These are phyloP conservation scores for Drosophila tani DNA, from an alignment of 1,140 invertebrate genomes.

Conservation along the genomic window DNA sequence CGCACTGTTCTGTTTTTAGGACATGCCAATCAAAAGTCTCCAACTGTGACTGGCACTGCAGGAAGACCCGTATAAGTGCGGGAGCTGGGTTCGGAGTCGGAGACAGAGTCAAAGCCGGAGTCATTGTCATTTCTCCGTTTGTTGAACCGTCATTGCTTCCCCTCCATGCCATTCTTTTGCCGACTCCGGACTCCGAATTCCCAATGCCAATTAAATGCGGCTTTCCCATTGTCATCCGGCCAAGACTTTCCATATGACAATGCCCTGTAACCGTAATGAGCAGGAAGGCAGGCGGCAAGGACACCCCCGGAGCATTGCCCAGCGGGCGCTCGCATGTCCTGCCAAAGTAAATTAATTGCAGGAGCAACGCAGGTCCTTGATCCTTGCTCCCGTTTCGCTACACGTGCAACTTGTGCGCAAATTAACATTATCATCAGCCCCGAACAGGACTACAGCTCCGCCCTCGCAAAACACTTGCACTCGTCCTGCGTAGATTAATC, in stretches of 20 bases:
- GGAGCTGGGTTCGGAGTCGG: background rate
- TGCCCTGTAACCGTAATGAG: slow-evolving; percentile 67
- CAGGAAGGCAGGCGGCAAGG: slow-evolving; percentile 19
- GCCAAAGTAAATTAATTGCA: slow-evolving; percentile 83
- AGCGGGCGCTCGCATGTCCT: slow-evolving; percentile 78
- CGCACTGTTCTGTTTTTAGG: slow-evolving; percentile 52
- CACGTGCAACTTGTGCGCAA: slow-evolving; percentile 68
- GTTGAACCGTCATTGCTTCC: slow-evolving; percentile 49
- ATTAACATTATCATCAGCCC: slow-evolving; percentile 76
- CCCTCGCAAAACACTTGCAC: slow-evolving; percentile 31
- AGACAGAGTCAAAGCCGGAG: slow-evolving; percentile 33
- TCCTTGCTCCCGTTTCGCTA: slow-evolving; percentile 40
- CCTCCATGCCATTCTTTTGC: slow-evolving; percentile 32
- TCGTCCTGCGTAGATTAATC: slow-evolving; percentile 78
- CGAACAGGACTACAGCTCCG: slow-evolving; percentile 22
- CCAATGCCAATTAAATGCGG: slow-evolving; percentile 76
- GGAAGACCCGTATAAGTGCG: slow-evolving; percentile 24
- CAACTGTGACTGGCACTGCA: slow-evolving; percentile 58
- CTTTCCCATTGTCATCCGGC: slow-evolving; percentile 66
- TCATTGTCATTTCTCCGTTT: slow-evolving; percentile 56
- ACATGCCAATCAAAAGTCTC: slow-evolving; percentile 75
- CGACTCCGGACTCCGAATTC: slow-evolving; percentile 41
- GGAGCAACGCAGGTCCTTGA: slow-evolving; percentile 32
- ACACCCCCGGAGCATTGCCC: slow-evolving; percentile 22
- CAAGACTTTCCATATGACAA: slow-evolving; percentile 66